Evolutionary conservation across 2,797 vertebrate species (phyloP).

Genomic region (Gadopsis marmoratus): DNA sequence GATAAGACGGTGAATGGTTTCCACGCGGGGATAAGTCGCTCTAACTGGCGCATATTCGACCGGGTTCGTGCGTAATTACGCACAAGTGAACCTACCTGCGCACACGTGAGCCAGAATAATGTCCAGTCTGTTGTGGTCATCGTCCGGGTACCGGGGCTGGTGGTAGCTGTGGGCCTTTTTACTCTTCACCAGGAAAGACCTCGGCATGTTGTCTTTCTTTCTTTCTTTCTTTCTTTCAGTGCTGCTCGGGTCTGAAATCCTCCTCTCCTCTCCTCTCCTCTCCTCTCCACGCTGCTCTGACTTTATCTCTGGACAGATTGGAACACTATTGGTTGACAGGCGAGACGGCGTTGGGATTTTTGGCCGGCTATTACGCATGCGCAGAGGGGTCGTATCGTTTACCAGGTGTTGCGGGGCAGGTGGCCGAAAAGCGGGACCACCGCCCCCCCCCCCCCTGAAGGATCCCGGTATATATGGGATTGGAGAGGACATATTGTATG

Average conservation of each 20-base stretch:
- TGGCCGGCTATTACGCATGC: conserved; percentile 85
- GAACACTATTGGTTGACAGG: conserved; percentile 80
- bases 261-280: conserved; percentile 54
- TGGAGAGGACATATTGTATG: conserved; percentile 34
- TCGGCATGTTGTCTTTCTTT: conserved; percentile 86
- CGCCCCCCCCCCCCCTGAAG: background rate
- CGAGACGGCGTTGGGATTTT: conserved; percentile 71
- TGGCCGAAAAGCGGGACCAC: conserved; percentile 54
- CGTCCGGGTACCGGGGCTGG: conserved; percentile 89
- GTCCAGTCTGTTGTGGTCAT: conserved; percentile 87
- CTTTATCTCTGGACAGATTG: conserved; percentile 84
- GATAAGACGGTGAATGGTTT: background rate
- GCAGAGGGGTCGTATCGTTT: conserved; percentile 77
- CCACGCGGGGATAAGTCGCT: background rate
- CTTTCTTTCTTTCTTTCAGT: conserved; percentile 20
- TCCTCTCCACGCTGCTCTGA: conserved; percentile 64
- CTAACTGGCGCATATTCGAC: background rate
- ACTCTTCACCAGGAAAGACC: conserved; percentile 98
- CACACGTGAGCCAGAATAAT: conserved; percentile 86
- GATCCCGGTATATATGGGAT: conserved; percentile 33
- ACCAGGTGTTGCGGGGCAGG: conserved; percentile 88
- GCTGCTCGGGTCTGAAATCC: conserved; percentile 45
- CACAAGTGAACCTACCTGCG: conserved; percentile 88
- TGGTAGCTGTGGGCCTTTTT: conserved; percentile 99
- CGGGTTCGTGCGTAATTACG: conserved; percentile 55